Evolutionary conservation across 2,888 invertebrate genomes (phyloP).

Genomic region (Clostera curtula): DNA sequence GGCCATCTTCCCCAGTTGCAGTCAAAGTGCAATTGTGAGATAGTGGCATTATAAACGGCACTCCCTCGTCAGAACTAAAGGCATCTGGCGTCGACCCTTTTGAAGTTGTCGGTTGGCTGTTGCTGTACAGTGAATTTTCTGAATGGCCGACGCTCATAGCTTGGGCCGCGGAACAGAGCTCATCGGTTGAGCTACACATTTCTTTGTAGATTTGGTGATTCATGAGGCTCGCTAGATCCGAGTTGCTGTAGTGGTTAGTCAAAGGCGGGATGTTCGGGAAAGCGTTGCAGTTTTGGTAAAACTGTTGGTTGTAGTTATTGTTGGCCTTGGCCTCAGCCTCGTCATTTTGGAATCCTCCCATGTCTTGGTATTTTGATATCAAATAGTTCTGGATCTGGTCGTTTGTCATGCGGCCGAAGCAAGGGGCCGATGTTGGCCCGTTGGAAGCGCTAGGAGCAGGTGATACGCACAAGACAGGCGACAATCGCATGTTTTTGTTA

Average conservation of each 20-base stretch:
- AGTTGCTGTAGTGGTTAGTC: slow-evolving; percentile 46
- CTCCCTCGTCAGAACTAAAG: slow-evolving; percentile 52
- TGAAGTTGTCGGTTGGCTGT: slow-evolving; percentile 62
- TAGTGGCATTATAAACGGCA: slow-evolving; percentile 80
- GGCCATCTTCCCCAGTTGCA: slow-evolving; percentile 76
- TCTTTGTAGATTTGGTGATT: slow-evolving; percentile 39
- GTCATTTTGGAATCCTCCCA: slow-evolving; percentile 39
- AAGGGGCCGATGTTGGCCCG: slow-evolving; percentile 32
- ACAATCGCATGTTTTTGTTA: slow-evolving; percentile 45
- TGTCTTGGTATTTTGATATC: slow-evolving; percentile 53
- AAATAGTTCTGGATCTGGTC: slow-evolving; percentile 60
- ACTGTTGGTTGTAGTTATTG: slow-evolving; percentile 47
- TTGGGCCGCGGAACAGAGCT: slow-evolving; percentile 34
- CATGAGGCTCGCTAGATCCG: slow-evolving; percentile 43
- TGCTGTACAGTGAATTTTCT: slow-evolving; percentile 47
- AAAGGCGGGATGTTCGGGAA: slow-evolving; percentile 61
- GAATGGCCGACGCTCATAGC: slow-evolving; percentile 57
- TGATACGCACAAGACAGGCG: slow-evolving; percentile 33
- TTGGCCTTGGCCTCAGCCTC: slow-evolving; percentile 21
- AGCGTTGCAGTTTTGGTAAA: slow-evolving; percentile 56
- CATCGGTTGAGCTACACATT: slow-evolving; percentile 33
- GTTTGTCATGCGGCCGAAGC: slow-evolving; percentile 50
- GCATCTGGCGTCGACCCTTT: slow-evolving; percentile 59
- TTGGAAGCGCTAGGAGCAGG: slow-evolving; percentile 32
- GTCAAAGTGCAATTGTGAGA: slow-evolving; percentile 78